phyloP scores from a whole-genome alignment of 2,888 invertebrate species.

The Monopis laevigella region DNA sequence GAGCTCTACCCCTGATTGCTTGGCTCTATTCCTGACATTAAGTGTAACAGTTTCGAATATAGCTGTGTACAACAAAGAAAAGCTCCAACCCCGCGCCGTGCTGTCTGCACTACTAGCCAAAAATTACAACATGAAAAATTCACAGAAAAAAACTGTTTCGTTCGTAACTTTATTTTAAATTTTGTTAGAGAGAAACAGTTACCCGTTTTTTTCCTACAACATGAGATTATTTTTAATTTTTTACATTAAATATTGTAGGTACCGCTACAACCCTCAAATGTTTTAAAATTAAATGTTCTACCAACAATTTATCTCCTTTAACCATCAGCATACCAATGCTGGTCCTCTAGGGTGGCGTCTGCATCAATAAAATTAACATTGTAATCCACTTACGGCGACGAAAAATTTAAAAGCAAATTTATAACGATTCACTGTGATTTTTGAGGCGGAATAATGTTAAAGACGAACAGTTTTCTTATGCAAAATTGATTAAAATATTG shows the following conservation, averaged over 20 bases:
- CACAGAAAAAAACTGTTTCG: no score
- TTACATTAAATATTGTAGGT: not conserved
- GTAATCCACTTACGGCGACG: constrained; percentile 57
- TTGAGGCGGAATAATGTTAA: constrained; percentile 17
- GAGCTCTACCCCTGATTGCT: constrained; percentile 3
- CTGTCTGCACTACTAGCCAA: constrained; percentile 3
- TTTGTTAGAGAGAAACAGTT: no score
- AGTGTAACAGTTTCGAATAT: constrained; percentile 6
- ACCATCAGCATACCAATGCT: constrained; percentile 62
- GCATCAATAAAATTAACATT: constrained; percentile 66
- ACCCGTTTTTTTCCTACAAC: no score
- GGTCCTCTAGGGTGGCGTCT: constrained; percentile 39
- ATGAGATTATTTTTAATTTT: no score
- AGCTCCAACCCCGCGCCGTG: not conserved
- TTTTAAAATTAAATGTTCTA: constrained; percentile 59
- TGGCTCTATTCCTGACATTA: constrained; percentile 2
- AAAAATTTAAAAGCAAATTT: constrained; percentile 41
- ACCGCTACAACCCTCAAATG: constrained; percentile 22
- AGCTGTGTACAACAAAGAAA: constrained; percentile 4
- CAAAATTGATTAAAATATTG: constrained; percentile 12
- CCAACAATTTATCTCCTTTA: constrained; percentile 60
- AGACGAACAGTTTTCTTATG: constrained; percentile 10
- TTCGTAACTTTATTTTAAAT: no score
- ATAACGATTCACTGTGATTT: constrained; percentile 22
- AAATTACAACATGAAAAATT: not conserved